Percentiles rank a stretch among this genome's conserved stretches.
These are phyloP conservation scores for Parnassius glacialis DNA, from an alignment of 2,888 invertebrate genomes.

Conservation along the genomic window DNA sequence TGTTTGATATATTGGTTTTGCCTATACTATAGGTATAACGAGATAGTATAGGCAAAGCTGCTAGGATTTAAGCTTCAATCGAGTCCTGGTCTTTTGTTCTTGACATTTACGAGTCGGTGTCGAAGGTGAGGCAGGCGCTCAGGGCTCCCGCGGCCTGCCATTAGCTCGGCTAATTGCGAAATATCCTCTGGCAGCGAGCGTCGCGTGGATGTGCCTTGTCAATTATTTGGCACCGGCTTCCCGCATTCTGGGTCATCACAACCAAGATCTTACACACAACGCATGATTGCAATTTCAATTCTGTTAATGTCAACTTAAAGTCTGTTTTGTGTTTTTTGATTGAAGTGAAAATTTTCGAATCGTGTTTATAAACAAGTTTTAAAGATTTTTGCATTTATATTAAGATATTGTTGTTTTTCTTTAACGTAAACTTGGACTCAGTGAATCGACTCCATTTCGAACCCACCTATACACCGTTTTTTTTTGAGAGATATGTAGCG, in stretches of 20 bases:
- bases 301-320: constrained; percentile 19
- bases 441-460: no score
- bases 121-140: constrained; percentile 15
- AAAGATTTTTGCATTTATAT: constrained; percentile 17
- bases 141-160: constrained; percentile 19
- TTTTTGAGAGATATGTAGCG: no score
- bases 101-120: constrained; percentile 22
- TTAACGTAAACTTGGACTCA: no score
- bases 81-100: constrained; percentile 22
- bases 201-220: constrained; percentile 66
- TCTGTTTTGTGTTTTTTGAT: constrained; percentile 15
- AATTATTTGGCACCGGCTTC: constrained; percentile 72
- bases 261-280: constrained; percentile 46
- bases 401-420: neutral
- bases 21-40: no score
- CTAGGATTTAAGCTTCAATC: constrained; percentile 26
- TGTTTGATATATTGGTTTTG: no score
- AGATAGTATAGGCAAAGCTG: neutral
- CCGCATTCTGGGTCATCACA: constrained; percentile 72
- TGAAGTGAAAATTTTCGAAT: constrained; percentile 20
- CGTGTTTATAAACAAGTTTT: constrained; percentile 27
- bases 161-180: constrained; percentile 69
- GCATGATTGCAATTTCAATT: constrained; percentile 26
- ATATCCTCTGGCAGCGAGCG: constrained; percentile 62
- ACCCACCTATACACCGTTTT: no score